Base-by-base conservation (phyloP, 2,888 invertebrate species). In the Epistrophe eligans region DNA sequence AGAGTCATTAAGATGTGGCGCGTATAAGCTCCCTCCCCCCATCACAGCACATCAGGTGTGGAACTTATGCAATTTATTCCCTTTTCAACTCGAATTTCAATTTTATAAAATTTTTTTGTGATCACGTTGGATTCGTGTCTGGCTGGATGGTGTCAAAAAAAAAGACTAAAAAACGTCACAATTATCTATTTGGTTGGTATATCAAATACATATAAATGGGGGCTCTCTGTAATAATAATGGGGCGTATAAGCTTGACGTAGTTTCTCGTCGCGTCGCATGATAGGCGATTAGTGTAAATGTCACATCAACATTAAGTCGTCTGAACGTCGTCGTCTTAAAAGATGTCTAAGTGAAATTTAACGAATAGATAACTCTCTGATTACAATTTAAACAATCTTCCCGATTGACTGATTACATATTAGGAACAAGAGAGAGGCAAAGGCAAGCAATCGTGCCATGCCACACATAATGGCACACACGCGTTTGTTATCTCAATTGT, bases 231-330 rank as follows among this genome's bases (percentile, higher is more conserved):
- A 38, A 40, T 50, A 40, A 80, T 80, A 55, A 67, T 77, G 80
- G 58, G 66, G 66, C 62, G 81, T 74, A 48, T 24, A 24, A 35
- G 35, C 43, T 82, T 73, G 76, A 77, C 72, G 72, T 82, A 77
- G 66, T 55, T 76, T 52, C 66, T 52, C 35, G 45, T 19, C 10
- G 28, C 19, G 32, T n/a, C 35, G 3, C n/a, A 0, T 1, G 13
- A 10, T 7, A 24, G 24, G n/a, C n/a, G 45, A 0, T 52, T 40
- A 19, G 5, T 35, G 48, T 32, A 58, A 60, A 58, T 64, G 28
- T 77, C 77, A 58, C 71, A 77, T 77, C 57, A 81, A 19, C 38
- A 19, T 60, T 35, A n/a, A 48, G 17, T 45, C n/a, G 17, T 45
- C n/a, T n/a, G 45, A 55, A 32, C 11, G 58, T 58, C 35, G 24